Conservation (phyloP, 2,113 vertebrate genomes). For the Ardeotis arabs region DNA sequence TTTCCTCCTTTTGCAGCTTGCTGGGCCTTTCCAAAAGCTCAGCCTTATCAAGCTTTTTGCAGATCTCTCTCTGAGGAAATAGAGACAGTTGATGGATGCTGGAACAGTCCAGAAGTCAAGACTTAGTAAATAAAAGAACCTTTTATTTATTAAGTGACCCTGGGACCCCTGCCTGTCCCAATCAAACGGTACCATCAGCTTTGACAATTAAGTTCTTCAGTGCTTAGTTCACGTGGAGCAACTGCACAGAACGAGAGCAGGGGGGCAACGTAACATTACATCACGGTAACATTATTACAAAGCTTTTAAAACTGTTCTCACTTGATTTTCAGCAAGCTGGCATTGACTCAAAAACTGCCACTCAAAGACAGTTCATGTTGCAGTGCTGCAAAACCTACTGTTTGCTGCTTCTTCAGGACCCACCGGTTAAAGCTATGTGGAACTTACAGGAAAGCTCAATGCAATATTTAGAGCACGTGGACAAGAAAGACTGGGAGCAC, state of each 20-base stretch:
- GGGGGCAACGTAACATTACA: not conserved
- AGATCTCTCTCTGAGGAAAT: not conserved
- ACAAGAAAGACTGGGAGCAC: rapidly evolving
- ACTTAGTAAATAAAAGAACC: not conserved
- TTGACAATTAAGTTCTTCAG: not conserved
- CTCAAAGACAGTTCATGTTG: not conserved
- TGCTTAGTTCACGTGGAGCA: not conserved
- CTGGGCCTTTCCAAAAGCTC: not conserved
- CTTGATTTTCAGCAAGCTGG: not conserved
- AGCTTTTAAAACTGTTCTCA: not conserved
- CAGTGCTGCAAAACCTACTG: not conserved
- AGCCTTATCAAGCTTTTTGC: not conserved
- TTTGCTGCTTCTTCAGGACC: conserved; percentile 33
- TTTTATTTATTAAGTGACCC: not conserved
- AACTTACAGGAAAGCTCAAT: rapidly evolving
- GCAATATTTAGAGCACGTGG: not conserved
- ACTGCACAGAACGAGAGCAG: not conserved
- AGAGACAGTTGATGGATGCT: not conserved
- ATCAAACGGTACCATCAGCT: not conserved
- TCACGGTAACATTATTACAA: not conserved
- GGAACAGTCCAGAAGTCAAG: not conserved
- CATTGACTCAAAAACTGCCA: rapidly evolving
- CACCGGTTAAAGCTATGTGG: not conserved
- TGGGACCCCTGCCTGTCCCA: not conserved
- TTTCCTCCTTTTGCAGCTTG: not conserved